These are phyloP conservation scores for Trinorchestia longiramus DNA, from an alignment of 1,140 invertebrate species.

Conservation along the genomic window DNA sequence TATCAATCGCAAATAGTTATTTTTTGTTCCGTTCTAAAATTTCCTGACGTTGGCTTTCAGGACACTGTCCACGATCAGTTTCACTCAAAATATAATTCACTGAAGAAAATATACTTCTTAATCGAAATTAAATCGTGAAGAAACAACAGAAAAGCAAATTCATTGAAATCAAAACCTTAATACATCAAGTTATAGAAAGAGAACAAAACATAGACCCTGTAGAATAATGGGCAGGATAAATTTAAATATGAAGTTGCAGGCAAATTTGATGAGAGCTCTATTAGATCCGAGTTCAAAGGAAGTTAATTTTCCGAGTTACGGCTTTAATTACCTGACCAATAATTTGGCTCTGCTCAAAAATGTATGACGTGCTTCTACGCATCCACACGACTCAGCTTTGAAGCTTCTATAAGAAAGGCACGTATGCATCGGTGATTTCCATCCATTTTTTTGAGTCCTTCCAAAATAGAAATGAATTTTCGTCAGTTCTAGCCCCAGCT, in stretches of 20 bases:
- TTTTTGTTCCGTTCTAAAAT: too few relatives aligned
- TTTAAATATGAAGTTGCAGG: background rate
- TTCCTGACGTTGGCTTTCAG: too few relatives aligned
- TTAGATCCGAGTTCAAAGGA: background rate
- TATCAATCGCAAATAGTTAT: background rate
- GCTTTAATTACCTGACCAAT: background rate
- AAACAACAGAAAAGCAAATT: too few relatives aligned
- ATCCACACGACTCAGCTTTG: background rate
- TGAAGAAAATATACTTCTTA: too few relatives aligned
- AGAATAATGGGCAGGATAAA: background rate
- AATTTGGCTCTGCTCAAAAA: background rate
- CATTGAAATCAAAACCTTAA: too few relatives aligned
- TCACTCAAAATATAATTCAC: background rate
- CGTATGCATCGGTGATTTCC: background rate
- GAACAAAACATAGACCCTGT: background rate
- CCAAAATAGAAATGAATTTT: background rate
- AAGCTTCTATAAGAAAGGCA: background rate
- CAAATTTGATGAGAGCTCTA: background rate
- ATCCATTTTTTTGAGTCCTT: background rate
- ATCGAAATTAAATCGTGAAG: too few relatives aligned
- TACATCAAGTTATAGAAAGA: background rate
- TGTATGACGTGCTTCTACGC: background rate
- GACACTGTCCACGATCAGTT: background rate
- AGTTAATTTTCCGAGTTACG: background rate
- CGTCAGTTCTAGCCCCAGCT: background rate